Evolutionary conservation across 1,140 invertebrate species (phyloP), one percentile per base, ranked within the genome.

Genomic region (Zaprionus gabonicus): DNA sequence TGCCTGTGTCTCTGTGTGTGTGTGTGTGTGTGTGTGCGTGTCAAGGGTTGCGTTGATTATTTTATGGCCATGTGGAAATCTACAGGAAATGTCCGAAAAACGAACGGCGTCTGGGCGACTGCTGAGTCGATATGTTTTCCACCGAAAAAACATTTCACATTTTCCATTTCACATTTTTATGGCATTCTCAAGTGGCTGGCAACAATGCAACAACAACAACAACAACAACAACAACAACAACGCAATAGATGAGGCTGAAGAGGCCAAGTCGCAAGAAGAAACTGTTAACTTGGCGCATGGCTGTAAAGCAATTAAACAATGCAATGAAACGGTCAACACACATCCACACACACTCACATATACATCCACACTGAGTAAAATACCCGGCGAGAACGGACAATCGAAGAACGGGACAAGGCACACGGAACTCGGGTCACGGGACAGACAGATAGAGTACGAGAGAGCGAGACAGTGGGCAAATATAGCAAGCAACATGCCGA

Each of bases 31-130:
- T 66, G 62, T 55, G 68, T 80, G 80, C 80, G 67, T 87, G 83
- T 88, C 84, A 87, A 88, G 83, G 83, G 83, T 87, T 87, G 83
- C 68, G 77, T 76, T 87, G 80, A 88, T 88, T 79, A 73, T 75
- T 88, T 90, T 88, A 88, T 90, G 84, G 85, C 85, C 85, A 88
- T 88, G 81, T 88, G 81, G 81, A 90, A 87, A 90, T 79, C 66
- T 75, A 90, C 81, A 90, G 84, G 78, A 88, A 88, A 88, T 88
- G 67, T 80, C 68, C 64, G 62, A 71, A 71, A 27, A 27, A 55
- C 55, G 38, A 75, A 23, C 65, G 74, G 41, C 70, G 76, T 63
- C 80, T 31, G 57, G 76, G 53, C 51, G 38, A 65, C 56, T 58
- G 56, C 72, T 56, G 46, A 49, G 62, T 23, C 57, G 71, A 31